A percentile compares a stretch with the other conserved stretches of the same genome.
These are phyloP conservation scores for Chironomus striatipennis DNA, from an alignment of 1,140 invertebrate genomes.

Conservation along the genomic window DNA sequence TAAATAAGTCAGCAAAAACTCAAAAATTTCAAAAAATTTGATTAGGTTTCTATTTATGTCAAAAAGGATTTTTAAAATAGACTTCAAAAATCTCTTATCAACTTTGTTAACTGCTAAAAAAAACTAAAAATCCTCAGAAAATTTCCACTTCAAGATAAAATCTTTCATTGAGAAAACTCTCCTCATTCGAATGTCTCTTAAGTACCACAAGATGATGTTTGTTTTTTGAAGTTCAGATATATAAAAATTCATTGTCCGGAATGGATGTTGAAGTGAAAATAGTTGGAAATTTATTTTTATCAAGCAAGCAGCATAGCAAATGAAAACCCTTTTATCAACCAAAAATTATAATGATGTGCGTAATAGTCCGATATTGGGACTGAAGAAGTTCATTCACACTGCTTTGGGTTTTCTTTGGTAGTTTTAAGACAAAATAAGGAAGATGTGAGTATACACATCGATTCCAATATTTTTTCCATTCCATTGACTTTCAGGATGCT, in stretches of 20 bases:
- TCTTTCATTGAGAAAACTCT: not conserved
- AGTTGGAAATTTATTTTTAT: too few species aligned
- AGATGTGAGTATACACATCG: not conserved
- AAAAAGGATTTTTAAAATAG: too few species aligned
- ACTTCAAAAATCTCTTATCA: too few species aligned
- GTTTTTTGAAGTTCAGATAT: slow-evolving; percentile 16
- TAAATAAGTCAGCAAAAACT: too few species aligned
- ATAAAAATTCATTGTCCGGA: slow-evolving; percentile 19
- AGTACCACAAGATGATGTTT: not conserved
- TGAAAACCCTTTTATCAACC: too few species aligned
- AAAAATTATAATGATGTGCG: too few species aligned
- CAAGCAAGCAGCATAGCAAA: too few species aligned
- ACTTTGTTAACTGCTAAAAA: too few species aligned
- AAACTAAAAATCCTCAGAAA: too few species aligned
- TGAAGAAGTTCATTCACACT: not conserved
- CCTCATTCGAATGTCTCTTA: not conserved
- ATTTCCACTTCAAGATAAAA: too few species aligned
- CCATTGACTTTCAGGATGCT: not conserved
- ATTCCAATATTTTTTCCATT: not conserved
- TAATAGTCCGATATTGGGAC: not conserved
- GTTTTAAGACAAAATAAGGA: not conserved
- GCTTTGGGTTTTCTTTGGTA: not conserved
- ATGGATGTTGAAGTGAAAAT: not conserved
- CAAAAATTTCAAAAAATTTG: too few species aligned
- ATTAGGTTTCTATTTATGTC: too few species aligned